Evolutionary conservation across 2,797 vertebrate genomes (phyloP), one percentile per base, ranked within the genome.

Genomic region (Semaprochilodus insignis): DNA sequence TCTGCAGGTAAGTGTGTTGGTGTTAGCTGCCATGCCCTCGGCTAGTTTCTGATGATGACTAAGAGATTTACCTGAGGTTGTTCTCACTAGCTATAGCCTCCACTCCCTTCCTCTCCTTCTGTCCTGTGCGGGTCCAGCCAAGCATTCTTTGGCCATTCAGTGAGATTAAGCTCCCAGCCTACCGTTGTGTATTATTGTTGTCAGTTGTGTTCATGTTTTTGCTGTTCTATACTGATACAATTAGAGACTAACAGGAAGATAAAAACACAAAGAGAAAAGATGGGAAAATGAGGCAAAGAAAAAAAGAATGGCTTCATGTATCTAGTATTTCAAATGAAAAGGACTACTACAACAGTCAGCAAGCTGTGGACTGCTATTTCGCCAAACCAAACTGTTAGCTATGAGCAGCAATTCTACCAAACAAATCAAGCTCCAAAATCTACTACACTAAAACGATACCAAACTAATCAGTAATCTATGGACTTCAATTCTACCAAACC

Each of bases 121-220:
- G 13, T 44, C 7, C 10, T 16, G 48, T 27, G 59, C 17, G 14
- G n/a, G 62, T 57, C 34, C 11, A 27, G 67, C 51, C 34, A 34
- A 44, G 36, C 62, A 34, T 60, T 51, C 31, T 66, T 23, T 79
- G 74, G 74, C 52, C 59, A 71, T 48, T 71, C 36, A 31, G 31
- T 31, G 59, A 83, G 48, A 65, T 82, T 54, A 78, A 71, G 74
- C 44, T 70, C 74, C 74, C 2, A 40, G 77, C 70, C 78, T 70
- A 67, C 52, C 66, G 31, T n/a, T 4, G 81, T 86, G 71, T 78
- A 85, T 85, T 81, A 86, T 85, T 83, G 74, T 85, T 78, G 59
- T 57, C 48, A 21, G 55, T 62, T 74, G 57, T 81, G 52, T 66
- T 55, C 17, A 44, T 69, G 23, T 52, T 44, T 13, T 16, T 44